Percentiles rank a stretch among this genome's conserved stretches.
Evolutionary conservation across 2,113 vertebrate species (phyloP).

Genomic region (Neofelis nebulosa): DNA sequence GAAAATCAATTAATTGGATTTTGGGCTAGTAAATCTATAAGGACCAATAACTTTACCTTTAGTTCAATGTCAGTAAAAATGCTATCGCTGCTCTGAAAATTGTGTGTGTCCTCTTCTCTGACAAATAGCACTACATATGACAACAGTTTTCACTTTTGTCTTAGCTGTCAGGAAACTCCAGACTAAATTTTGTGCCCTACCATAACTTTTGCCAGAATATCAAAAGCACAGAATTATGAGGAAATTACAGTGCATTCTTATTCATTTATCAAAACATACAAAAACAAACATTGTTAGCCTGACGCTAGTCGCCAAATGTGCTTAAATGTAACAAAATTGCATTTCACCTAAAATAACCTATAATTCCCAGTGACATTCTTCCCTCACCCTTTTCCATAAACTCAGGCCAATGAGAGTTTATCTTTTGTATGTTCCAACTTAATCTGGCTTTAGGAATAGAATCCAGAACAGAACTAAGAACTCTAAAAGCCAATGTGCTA

Average conservation of each 20-base stretch:
- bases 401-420: neutral
- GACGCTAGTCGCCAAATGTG: neutral
- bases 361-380: neutral
- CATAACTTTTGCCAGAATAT: neutral
- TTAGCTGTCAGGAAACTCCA: constrained; percentile 19
- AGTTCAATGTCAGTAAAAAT: neutral
- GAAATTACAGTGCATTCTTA: neutral
- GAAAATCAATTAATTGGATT: neutral
- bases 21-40: neutral
- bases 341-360: constrained; percentile 51
- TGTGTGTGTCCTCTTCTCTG: neutral
- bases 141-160: neutral
- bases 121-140: neutral
- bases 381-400: neutral
- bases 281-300: constrained; percentile 4
- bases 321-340: constrained; percentile 26
- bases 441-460: neutral
- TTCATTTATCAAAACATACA: neutral
- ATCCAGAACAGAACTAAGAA: neutral
- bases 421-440: neutral
- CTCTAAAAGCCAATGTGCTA: neutral
- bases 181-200: neutral
- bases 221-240: constrained; percentile 25
- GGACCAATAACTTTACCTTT: neutral
- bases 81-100: neutral